A percentile compares a stretch with the other conserved stretches of the same genome.
These are phyloP conservation scores for Linepithema humile DNA, from an alignment of 1,140 invertebrate species.

Conservation along the genomic window DNA sequence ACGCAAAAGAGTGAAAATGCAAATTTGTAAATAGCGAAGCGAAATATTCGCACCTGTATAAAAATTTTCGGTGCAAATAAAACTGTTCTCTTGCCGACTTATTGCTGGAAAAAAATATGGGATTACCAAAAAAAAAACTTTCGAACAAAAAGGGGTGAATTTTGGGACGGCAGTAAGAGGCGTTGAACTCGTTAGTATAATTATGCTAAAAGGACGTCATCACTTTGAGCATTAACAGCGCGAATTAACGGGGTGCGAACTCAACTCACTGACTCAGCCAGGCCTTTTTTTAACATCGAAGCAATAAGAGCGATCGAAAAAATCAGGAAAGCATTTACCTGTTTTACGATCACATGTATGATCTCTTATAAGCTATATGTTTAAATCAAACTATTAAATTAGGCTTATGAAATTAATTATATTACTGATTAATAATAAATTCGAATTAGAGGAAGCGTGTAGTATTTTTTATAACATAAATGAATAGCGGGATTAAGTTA, in stretches of 20 bases:
- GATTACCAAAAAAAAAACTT: background rate
- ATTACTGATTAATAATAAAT: background rate
- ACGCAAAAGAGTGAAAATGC: background rate
- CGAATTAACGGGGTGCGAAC: background rate
- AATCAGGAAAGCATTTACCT: background rate
- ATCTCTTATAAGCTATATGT: constrained; percentile 3
- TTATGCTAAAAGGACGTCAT: constrained; percentile 31
- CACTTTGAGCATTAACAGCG: constrained; percentile 10
- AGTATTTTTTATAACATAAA: background rate
- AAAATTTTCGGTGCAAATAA: constrained; percentile 30
- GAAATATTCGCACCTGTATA: background rate
- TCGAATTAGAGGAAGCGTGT: background rate
- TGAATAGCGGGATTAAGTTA: background rate
- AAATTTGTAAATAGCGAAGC: background rate
- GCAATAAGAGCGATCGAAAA: background rate
- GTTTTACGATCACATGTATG: background rate
- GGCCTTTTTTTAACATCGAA: background rate
- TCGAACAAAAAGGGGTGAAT: background rate
- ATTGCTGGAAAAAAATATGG: background rate
- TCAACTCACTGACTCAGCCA: background rate
- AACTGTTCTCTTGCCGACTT: constrained; percentile 1
- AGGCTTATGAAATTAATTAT: background rate
- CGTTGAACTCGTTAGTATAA: constrained; percentile 24
- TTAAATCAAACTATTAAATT: constrained; percentile 11
- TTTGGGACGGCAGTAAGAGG: background rate